Conservation (phyloP, 2,113 vertebrate species). For the Ovibos moschatus region DNA sequence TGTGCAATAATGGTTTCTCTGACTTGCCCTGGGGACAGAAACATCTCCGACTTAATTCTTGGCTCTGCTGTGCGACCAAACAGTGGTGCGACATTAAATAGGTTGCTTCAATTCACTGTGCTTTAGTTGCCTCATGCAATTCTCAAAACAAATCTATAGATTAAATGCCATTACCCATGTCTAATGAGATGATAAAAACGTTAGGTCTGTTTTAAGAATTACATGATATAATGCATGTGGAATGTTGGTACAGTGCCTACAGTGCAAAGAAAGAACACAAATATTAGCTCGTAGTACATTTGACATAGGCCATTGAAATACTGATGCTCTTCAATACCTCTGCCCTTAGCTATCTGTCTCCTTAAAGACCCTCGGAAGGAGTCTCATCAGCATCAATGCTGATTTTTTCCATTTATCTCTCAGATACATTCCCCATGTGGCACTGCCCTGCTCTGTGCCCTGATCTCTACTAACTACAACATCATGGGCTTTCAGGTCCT, state of each 20-base stretch:
- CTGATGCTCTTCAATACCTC: neutral
- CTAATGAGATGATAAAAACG: neutral
- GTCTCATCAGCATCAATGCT: no score
- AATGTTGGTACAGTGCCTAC: neutral
- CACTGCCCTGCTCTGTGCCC: neutral
- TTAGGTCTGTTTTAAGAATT: neutral
- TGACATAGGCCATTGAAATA: neutral
- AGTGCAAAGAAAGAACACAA: neutral
- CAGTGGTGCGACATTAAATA: neutral
- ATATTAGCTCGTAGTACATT: neutral
- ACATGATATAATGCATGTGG: neutral
- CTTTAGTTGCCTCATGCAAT: neutral
- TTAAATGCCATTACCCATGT: neutral
- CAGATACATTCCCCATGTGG: neutral
- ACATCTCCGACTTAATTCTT: neutral
- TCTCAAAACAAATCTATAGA: neutral
- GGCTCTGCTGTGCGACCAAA: neutral
- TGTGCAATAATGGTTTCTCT: neutral
- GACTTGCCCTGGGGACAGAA: neutral
- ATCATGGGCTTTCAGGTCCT: no score
- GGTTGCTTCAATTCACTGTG: neutral
- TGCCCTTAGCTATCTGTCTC: neutral
- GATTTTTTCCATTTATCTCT: neutral
- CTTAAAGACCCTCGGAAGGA: neutral
- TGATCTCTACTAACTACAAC: neutral